These are phyloP conservation scores for Brienomyrus brachyistius DNA, from an alignment of 2,113 vertebrate species.

Conservation along the genomic window DNA sequence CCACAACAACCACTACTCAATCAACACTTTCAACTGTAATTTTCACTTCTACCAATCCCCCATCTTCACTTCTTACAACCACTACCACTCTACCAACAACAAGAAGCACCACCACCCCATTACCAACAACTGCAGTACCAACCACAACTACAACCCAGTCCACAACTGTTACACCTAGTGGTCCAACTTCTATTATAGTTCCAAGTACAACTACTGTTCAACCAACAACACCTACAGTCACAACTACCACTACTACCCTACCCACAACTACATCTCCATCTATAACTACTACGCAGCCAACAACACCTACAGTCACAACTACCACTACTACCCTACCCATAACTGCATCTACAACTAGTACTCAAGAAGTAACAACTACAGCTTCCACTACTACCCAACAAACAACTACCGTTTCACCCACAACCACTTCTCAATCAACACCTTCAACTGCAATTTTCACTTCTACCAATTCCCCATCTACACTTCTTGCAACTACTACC, in stretches of 20 bases:
- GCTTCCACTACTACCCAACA: no score
- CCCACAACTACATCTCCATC: no score
- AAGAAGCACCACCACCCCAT: background rate
- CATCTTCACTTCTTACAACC: background rate
- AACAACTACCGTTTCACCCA: background rate
- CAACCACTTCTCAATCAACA: background rate
- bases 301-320: no score
- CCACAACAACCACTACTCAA: background rate
- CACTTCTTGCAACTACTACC: background rate
- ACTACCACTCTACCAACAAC: background rate
- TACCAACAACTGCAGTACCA: background rate
- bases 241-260: background rate
- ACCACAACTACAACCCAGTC: background rate
- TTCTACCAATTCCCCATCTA: background rate
- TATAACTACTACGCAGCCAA: background rate
- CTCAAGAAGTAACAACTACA: background rate
- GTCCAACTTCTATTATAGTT: background rate
- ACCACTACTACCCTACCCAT: no score
- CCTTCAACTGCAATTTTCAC: background rate
- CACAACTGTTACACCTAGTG: background rate
- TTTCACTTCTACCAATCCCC: background rate
- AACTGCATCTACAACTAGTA: background rate
- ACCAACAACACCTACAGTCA: background rate
- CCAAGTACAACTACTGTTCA: background rate
- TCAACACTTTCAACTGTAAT: background rate